Percentiles rank a stretch among this genome's conserved stretches.
phyloP scores from a whole-genome alignment of 2,113 vertebrate species.

The Morone chrysops region DNA sequence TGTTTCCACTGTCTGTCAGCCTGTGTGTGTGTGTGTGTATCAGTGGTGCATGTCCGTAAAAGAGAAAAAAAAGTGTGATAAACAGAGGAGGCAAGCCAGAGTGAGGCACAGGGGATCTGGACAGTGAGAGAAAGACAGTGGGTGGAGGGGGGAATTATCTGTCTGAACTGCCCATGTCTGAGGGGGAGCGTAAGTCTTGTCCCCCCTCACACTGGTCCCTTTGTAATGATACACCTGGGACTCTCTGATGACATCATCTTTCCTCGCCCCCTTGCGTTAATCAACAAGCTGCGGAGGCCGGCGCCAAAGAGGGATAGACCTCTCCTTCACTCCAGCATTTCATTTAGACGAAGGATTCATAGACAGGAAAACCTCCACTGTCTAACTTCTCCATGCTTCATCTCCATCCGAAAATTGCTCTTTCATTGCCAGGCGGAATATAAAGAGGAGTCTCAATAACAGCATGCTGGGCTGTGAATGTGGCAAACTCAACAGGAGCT shows the following conservation, averaged over 20 bases:
- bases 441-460: slow-evolving; percentile 33
- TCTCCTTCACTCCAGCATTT: slow-evolving; percentile 50
- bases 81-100: slow-evolving; percentile 55
- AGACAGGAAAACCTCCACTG: slow-evolving; percentile 36
- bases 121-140: slow-evolving; percentile 29
- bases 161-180: slow-evolving; percentile 45
- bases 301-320: slow-evolving; percentile 42
- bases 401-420: slow-evolving; percentile 36
- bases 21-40: slow-evolving; percentile 36
- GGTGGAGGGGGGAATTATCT: slow-evolving; percentile 55
- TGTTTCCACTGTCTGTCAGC: neutral
- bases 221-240: slow-evolving; percentile 82
- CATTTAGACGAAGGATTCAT: slow-evolving; percentile 43
- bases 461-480: slow-evolving; percentile 13
- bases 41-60: slow-evolving; percentile 3
- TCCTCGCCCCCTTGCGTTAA: slow-evolving; percentile 40
- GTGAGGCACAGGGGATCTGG: slow-evolving; percentile 45
- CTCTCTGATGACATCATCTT: slow-evolving; percentile 74
- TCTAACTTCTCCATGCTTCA: slow-evolving; percentile 52
- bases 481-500: slow-evolving; percentile 33
- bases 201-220: slow-evolving; percentile 71
- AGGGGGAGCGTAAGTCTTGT: slow-evolving; percentile 35
- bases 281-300: slow-evolving; percentile 51
- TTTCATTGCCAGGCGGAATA: slow-evolving; percentile 42
- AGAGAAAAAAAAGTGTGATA: slow-evolving; percentile 45